Evolutionary conservation across 2,797 vertebrate genomes (phyloP).

Genomic region (Microhierax caerulescens): DNA sequence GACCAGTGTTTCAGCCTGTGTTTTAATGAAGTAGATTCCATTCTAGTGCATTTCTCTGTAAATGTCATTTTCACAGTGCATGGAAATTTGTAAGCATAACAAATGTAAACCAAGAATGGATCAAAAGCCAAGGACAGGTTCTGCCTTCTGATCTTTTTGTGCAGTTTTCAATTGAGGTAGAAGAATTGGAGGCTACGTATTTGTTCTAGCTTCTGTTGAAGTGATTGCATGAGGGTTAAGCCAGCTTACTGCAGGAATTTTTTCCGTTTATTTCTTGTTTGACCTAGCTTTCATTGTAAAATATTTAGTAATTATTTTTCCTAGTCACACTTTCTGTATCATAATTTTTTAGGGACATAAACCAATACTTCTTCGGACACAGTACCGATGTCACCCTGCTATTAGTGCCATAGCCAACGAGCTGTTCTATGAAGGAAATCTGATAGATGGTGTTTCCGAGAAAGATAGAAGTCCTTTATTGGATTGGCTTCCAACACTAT

Average conservation of each 20-base stretch:
- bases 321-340: fast-evolving
- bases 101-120: background rate
- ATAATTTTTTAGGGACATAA: constrained; percentile 69
- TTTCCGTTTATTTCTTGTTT: background rate
- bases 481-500: constrained; percentile 80
- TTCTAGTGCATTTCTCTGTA: background rate
- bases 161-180: background rate
- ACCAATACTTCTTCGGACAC: constrained; percentile 71
- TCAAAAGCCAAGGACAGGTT: background rate
- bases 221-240: background rate
- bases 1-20: background rate
- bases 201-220: background rate
- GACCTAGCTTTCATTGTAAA: background rate
- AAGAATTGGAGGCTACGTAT: background rate
- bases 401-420: constrained; percentile 77
- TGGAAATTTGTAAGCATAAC: background rate
- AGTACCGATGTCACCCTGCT: constrained; percentile 82
- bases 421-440: constrained; percentile 75
- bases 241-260: background rate
- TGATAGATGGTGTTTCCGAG: constrained; percentile 72
- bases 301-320: background rate
- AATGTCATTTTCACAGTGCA: background rate
- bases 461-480: constrained; percentile 69
- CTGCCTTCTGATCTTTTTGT: background rate
- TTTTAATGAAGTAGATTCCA: background rate